Evolutionary conservation across 2,888 invertebrate genomes (phyloP), one percentile per base, ranked within the genome.

Genomic region (Sabellastarte sp.): DNA sequence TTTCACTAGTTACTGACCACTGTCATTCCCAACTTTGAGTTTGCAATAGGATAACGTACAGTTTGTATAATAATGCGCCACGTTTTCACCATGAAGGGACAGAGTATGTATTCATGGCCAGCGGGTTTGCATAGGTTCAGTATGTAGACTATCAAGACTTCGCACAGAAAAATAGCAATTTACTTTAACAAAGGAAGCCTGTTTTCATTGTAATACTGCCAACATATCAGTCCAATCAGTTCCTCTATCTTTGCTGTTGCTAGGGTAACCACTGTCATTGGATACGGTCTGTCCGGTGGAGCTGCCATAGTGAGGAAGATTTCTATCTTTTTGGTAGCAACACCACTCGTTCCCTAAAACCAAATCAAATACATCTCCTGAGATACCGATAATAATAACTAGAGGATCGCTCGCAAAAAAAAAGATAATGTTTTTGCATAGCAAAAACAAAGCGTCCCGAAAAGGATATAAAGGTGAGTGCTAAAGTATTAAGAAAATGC

Each of bases 111-210:
- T 1, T 94, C 91, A 85, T 95, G 95, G 1, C 96, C 97, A 80
- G 95, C 95, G 77, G 97, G 96, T 85, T 97, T 97, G 31, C 93
- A 94, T 82, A 97, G 93, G 80, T 92, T 93, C 62, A 97, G 87
- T 57, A 93, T 93, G 82, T 94, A 96, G 77, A 90, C 86, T 86
- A 89, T 88, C 86, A 88, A 84, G 69, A 85, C 84, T 63, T 86
- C 85, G 63, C 88, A 88, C 75, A 15, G 73, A 65, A 2, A 26
- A 61, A 60, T 5, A 41, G n/a, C n/a, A 20, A 72, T 81, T 77
- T 75, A 85, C 84, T 80, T 79, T 26, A 87, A 77, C 30, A 81
- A 76, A 2, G 87, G 86, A 86, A 93, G 91, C 81, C 93, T 76
- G 41, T 77, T 79, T 67, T 85, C 84, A 67, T 79, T 79, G 4